Conservation (phyloP, 2,113 vertebrate species). For the rat (Rattus norvegicus) region DNA sequence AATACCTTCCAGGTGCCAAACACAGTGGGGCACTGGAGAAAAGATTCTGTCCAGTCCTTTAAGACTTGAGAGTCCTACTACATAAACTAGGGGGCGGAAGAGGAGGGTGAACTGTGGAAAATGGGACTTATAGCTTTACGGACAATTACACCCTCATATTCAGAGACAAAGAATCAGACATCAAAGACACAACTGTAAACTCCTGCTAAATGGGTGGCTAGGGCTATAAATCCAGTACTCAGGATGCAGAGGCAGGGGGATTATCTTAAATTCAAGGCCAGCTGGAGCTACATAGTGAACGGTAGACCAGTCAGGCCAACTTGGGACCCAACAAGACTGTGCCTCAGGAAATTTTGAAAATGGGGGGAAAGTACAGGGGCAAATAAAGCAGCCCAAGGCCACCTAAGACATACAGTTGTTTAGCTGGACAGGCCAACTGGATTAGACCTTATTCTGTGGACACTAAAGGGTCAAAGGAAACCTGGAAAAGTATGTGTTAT, state of each 20-base stretch:
- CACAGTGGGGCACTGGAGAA: background rate
- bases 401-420: background rate
- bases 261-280: background rate
- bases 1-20: background rate
- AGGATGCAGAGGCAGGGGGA: background rate
- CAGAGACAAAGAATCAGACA: conserved; percentile 27
- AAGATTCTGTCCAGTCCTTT: conserved; percentile 3
- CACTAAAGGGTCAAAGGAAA: background rate
- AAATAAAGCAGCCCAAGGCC: background rate
- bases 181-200: conserved; percentile 47
- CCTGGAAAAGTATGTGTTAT: too few relatives aligned
- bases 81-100: background rate
- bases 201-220: background rate
- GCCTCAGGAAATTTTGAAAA: background rate
- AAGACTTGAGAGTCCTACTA: background rate
- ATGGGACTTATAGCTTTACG: background rate
- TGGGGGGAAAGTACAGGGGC: background rate
- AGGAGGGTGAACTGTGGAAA: background rate
- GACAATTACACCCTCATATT: conserved; percentile 15
- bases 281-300: background rate
- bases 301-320: background rate
- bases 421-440: background rate
- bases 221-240: background rate
- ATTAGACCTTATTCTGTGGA: background rate
- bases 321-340: background rate